Percentiles rank a stretch among this genome's conserved stretches.
Conservation (phyloP, 2,888 invertebrate species). For the Bhutanitis thaidina region DNA sequence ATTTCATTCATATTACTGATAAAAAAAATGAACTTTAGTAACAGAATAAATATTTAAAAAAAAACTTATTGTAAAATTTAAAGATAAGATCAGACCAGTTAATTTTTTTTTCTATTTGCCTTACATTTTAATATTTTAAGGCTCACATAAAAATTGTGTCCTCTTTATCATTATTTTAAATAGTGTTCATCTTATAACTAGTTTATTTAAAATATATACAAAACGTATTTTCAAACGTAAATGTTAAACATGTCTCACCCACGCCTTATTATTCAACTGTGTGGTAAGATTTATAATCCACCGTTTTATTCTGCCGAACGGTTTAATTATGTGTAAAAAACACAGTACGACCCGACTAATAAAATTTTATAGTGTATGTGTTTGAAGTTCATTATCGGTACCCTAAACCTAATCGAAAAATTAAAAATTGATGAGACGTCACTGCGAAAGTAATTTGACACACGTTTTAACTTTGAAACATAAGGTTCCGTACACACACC, state of each 20-base stretch:
- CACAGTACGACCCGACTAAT: conserved; percentile 27
- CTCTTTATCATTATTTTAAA: too few relatives aligned
- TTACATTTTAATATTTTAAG: too few relatives aligned
- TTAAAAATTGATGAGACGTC: conserved; percentile 53
- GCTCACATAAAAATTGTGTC: too few relatives aligned
- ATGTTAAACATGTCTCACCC: conserved; percentile 14
- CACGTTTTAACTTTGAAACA: conserved; percentile 9
- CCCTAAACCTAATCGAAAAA: conserved; percentile 52
- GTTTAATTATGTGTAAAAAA: conserved; percentile 19
- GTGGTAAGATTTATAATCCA: conserved; percentile 11
- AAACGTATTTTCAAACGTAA: conserved; percentile 10
- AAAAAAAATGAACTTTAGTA: too few relatives aligned
- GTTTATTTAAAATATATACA: conserved; percentile 1
- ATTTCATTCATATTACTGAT: too few relatives aligned
- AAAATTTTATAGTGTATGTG: conserved; percentile 30
- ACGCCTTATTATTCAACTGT: conserved; percentile 12
- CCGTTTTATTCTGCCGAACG: conserved; percentile 10
- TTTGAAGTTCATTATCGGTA: background rate
- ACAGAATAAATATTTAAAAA: too few relatives aligned
- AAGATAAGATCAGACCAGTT: too few relatives aligned
- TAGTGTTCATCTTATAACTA: background rate
- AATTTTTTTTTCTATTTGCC: too few relatives aligned
- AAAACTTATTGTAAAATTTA: too few relatives aligned
- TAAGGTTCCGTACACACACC: background rate
- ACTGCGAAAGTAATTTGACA: conserved; percentile 47